phyloP scores from a whole-genome alignment of 2,888 invertebrate species.

The Hydrotaea diabolus region DNA sequence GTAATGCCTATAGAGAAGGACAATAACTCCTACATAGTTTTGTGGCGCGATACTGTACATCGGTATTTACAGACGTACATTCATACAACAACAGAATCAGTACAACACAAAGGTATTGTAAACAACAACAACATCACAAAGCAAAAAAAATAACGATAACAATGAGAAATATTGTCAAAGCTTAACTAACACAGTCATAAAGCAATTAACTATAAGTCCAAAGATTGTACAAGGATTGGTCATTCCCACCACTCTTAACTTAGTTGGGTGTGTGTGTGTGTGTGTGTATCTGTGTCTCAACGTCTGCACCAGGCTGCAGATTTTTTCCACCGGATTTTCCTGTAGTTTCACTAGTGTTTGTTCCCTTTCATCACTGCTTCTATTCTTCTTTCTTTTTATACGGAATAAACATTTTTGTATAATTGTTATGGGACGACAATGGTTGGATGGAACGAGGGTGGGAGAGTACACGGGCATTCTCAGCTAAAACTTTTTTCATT shows the following conservation, averaged over 20 bases:
- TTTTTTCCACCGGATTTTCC: slow-evolving; percentile 10
- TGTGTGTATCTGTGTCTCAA: background rate
- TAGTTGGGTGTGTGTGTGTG: background rate
- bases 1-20: too few species aligned
- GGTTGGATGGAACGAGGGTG: background rate
- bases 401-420: slow-evolving; percentile 8
- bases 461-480: background rate
- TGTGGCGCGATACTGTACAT: too few species aligned
- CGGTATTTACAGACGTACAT: too few species aligned
- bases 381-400: background rate
- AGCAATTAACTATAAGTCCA: slow-evolving; percentile 42
- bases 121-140: slow-evolving; percentile 13
- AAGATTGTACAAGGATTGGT: slow-evolving; percentile 9
- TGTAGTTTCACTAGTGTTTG: slow-evolving; percentile 18
- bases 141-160: background rate
- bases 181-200: slow-evolving; percentile 42
- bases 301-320: background rate
- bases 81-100: background rate
- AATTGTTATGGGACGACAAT: slow-evolving; percentile 30
- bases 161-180: slow-evolving; percentile 28
- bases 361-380: background rate
- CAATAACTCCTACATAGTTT: too few species aligned
- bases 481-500: background rate
- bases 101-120: slow-evolving; percentile 37
- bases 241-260: background rate